Percentiles rank a stretch among this genome's conserved stretches.
phyloP scores from a whole-genome alignment of 2,113 vertebrate genomes.

The Psephotus haematonotus region DNA sequence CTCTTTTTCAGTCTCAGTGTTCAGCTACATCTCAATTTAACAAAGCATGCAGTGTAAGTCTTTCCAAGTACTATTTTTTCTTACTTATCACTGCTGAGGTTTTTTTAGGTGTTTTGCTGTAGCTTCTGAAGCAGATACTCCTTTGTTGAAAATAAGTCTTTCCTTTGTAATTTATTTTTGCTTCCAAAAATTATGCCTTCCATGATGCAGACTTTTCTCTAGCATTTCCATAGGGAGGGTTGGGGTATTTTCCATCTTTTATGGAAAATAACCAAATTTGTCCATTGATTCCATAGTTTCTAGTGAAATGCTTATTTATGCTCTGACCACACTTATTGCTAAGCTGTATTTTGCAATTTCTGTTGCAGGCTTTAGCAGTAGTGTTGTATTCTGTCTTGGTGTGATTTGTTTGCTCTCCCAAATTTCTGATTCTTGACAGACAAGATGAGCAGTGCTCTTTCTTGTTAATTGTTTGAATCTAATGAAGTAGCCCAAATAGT shows the following conservation, averaged over 20 bases:
- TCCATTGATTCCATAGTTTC: neutral
- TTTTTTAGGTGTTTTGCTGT: neutral
- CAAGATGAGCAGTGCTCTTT: neutral
- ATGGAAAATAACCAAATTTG: neutral
- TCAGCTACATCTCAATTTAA: neutral
- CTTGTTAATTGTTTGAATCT: neutral
- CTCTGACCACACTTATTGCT: neutral
- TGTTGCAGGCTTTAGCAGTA: neutral
- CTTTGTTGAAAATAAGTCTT: neutral
- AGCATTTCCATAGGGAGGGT: neutral
- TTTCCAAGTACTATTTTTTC: neutral
- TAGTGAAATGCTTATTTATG: neutral
- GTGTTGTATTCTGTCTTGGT: neutral
- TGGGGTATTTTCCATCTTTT: neutral
- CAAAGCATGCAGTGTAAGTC: neutral
- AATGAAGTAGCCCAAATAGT: neutral
- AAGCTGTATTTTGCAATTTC: neutral
- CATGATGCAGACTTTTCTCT: neutral
- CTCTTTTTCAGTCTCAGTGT: neutral
- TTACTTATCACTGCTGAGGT: neutral
- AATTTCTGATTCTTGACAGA: neutral
- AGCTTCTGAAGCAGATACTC: neutral
- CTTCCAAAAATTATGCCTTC: neutral
- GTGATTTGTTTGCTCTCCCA: neutral
- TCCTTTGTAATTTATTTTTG: neutral